Evolutionary conservation across 2,888 invertebrate genomes (phyloP), one percentile per base, ranked within the genome.

Genomic region (Nomada fucata): DNA sequence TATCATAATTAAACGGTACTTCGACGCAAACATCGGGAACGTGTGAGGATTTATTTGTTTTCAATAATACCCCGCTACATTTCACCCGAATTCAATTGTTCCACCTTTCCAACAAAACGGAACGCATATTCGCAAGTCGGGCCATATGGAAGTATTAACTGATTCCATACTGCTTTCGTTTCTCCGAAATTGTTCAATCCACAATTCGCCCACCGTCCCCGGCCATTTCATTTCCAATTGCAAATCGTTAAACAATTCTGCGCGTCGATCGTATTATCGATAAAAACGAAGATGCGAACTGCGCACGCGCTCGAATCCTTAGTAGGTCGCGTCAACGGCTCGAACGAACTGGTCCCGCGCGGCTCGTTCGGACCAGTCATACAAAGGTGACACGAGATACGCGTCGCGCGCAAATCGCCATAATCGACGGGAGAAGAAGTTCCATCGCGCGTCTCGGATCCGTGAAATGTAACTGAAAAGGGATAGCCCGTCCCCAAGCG

Each of bases 261-360:
- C 36, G n/a, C 44, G 23, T 20, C 26, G 68, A 23, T 59, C 57
- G 57, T 59, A 75, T 63, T 52, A 71, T 67, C 74, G 67, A 70
- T 78, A 80, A 84, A 87, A 87, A 82, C 76, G 26, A 26, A 18
- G 52, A 55, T 1, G 13, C 20, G 11, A 5, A 7, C 26, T 61
- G 73, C 80, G 85, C 82, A 77, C 78, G 84, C 77, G 88, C 78
- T 47, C 4, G 60, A 47, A 44, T 83, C 86, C 78, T 91, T 89
- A 90, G 91, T 91, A 91, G 91, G 90, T 91, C 91, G 89, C 84
- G 86, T 76, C 84, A 86, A 61, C 87, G 84, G 79, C 89, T 87
- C 80, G 85, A 86, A 85, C 79, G 84, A 81, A 84, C 86, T 87
- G 83, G 86, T 85, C 76, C 72, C 82, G 86, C 76, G 74, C 61